Percentiles rank a stretch among this genome's conserved stretches.
These are phyloP conservation scores for Eupeodes luniger DNA, from an alignment of 2,888 invertebrate genomes.

Conservation along the genomic window DNA sequence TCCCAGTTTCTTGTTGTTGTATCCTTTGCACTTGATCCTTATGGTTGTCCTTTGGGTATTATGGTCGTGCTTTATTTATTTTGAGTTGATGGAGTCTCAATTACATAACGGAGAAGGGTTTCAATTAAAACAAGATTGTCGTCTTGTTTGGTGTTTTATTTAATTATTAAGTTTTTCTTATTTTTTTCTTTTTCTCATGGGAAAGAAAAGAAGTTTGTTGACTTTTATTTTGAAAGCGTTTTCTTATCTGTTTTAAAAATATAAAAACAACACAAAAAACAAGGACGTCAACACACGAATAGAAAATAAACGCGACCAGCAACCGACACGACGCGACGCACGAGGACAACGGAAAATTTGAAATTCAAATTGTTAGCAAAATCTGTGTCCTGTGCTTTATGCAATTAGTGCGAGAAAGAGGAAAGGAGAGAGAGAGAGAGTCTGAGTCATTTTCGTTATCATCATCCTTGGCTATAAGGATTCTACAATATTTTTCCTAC, in stretches of 20 bases:
- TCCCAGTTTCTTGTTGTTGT: neutral
- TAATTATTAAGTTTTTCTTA: slow-evolving; percentile 59
- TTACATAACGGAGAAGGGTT: slow-evolving; percentile 74
- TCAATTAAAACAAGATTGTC: slow-evolving; percentile 76
- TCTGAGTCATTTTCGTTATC: neutral
- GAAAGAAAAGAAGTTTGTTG: slow-evolving; percentile 24
- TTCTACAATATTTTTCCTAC: neutral
- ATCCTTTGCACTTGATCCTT: slow-evolving; percentile 21
- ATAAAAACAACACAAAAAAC: neutral
- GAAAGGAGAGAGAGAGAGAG: neutral
- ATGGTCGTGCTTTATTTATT: slow-evolving; percentile 64
- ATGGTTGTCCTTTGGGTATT: slow-evolving; percentile 32
- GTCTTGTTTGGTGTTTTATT: slow-evolving; percentile 74
- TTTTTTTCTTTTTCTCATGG: slow-evolving; percentile 3
- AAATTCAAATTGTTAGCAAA: slow-evolving; percentile 60
- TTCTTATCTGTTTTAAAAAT: slow-evolving; percentile 12
- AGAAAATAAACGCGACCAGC: neutral
- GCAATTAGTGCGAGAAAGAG: slow-evolving; percentile 50
- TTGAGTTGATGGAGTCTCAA: slow-evolving; percentile 73
- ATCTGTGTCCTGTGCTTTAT: slow-evolving; percentile 44
- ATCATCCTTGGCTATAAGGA: neutral
- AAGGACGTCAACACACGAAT: slow-evolving; percentile 2
- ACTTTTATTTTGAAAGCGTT: slow-evolving; percentile 19
- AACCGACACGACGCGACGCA: no score
- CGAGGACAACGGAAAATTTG: slow-evolving; percentile 26